A percentile compares a stretch with the other conserved stretches of the same genome.
phyloP scores from a whole-genome alignment of 2,113 vertebrate species.

The Neogobius melanostomus region DNA sequence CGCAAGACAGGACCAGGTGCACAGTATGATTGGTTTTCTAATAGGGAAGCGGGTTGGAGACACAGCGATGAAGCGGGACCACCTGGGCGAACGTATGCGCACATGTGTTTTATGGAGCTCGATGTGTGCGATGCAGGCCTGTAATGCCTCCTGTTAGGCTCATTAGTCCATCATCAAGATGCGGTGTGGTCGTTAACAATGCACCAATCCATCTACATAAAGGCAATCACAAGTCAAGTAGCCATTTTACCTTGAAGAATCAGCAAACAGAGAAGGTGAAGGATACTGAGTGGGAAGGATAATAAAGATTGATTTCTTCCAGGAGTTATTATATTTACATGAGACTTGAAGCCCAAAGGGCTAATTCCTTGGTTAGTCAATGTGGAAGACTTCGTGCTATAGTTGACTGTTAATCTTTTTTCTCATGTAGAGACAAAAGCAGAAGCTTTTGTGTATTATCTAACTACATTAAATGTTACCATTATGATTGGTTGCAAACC shows the following conservation, averaged over 20 bases:
- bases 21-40: conserved; percentile 69
- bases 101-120: conserved; percentile 26
- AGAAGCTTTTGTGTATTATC: no score
- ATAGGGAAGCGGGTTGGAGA: conserved; percentile 48
- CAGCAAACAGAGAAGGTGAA: neutral
- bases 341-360: no score
- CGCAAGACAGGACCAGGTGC: conserved; percentile 61
- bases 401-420: no score
- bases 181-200: conserved; percentile 49
- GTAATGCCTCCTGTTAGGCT: conserved; percentile 29
- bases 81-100: conserved; percentile 50
- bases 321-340: no score
- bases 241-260: conserved; percentile 1
- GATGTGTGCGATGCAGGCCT: conserved; percentile 25
- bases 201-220: conserved; percentile 8
- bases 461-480: no score
- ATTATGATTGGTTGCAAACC: no score
- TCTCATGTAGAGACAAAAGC: no score
- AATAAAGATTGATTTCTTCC: no score
- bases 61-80: conserved; percentile 38
- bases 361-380: no score
- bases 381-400: no score
- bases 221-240: conserved; percentile 3
- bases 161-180: conserved; percentile 37
- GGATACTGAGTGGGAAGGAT: no score